Evolutionary conservation across 2,888 invertebrate species (phyloP).

Genomic region (Amaurobius ferox): DNA sequence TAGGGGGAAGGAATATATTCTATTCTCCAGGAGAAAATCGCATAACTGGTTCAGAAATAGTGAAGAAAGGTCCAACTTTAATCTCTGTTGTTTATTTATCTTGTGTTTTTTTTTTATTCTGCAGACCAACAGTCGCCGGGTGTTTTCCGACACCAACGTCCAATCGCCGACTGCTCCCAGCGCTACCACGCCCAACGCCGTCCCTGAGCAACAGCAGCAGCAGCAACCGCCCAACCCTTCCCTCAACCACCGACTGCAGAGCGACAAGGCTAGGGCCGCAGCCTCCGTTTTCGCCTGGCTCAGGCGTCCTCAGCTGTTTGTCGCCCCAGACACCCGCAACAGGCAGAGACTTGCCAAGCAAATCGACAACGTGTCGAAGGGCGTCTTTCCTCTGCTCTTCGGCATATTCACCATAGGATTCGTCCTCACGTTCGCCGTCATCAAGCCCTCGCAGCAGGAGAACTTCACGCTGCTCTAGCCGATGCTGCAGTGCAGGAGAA

Average conservation of each 20-base stretch:
- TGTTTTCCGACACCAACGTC: conserved; percentile 71
- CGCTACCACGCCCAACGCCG: conserved; percentile 47
- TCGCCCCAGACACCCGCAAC: conserved; percentile 76
- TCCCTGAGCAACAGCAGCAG: conserved; percentile 2
- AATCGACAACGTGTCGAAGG: conserved; percentile 94
- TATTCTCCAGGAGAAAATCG: no score
- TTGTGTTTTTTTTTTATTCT: conserved; percentile 12
- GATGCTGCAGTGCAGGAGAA: not conserved
- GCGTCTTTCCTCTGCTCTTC: conserved; percentile 95
- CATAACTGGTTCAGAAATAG: no score
- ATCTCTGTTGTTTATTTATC: no score
- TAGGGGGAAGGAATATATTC: no score
- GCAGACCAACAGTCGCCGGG: conserved; percentile 67
- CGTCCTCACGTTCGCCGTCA: conserved; percentile 82
- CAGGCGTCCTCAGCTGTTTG: conserved; percentile 93
- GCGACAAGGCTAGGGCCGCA: conserved; percentile 73
- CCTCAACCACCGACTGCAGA: conserved; percentile 66
- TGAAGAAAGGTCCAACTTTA: no score
- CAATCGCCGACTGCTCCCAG: conserved; percentile 50
- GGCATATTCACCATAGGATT: conserved; percentile 95
- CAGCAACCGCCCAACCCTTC: conserved; percentile 16
- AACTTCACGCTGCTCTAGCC: conserved; percentile 79
- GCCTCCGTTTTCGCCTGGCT: conserved; percentile 77
- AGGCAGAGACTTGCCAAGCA: conserved; percentile 89
- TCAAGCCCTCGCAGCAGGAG: conserved; percentile 73